Percentiles rank a stretch among this genome's conserved stretches.
These are phyloP conservation scores for Chloroceryle aenea DNA, from an alignment of 2,113 vertebrate species.

Conservation along the genomic window DNA sequence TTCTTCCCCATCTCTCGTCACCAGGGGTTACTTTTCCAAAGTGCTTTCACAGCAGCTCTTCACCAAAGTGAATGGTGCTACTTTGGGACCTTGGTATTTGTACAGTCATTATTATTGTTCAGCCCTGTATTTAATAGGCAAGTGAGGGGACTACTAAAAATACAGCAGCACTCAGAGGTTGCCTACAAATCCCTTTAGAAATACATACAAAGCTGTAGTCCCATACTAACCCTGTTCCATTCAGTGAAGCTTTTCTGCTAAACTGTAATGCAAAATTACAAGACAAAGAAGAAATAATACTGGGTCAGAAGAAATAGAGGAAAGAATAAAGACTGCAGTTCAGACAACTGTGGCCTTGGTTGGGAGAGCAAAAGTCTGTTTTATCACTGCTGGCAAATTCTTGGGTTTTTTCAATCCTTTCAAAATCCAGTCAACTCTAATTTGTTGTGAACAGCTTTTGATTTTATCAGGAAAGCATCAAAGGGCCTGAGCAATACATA, in stretches of 20 bases:
- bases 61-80: not conserved
- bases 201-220: not conserved
- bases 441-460: slow-evolving; percentile 21
- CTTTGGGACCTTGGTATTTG: slow-evolving; percentile 24
- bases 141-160: slow-evolving; percentile 55
- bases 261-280: not conserved
- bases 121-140: slow-evolving; percentile 42
- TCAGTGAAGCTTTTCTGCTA: not conserved
- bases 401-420: not conserved
- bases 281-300: not conserved
- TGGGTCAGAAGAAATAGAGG: not conserved
- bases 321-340: not conserved
- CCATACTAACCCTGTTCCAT: not conserved
- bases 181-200: slow-evolving; percentile 23
- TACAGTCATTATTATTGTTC: slow-evolving; percentile 54
- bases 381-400: not conserved
- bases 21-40: slow-evolving; percentile 38
- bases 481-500: not conserved
- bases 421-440: slow-evolving; percentile 1
- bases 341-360: not conserved
- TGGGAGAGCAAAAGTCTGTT: not conserved
- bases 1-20: not conserved
- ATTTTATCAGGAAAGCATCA: slow-evolving; percentile 24
- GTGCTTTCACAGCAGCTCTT: slow-evolving; percentile 40
- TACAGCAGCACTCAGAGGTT: slow-evolving; percentile 10